Evolutionary conservation across 2,797 vertebrate species (phyloP), one percentile per base, ranked within the genome.

Genomic region (Cossypha niveicapilla): DNA sequence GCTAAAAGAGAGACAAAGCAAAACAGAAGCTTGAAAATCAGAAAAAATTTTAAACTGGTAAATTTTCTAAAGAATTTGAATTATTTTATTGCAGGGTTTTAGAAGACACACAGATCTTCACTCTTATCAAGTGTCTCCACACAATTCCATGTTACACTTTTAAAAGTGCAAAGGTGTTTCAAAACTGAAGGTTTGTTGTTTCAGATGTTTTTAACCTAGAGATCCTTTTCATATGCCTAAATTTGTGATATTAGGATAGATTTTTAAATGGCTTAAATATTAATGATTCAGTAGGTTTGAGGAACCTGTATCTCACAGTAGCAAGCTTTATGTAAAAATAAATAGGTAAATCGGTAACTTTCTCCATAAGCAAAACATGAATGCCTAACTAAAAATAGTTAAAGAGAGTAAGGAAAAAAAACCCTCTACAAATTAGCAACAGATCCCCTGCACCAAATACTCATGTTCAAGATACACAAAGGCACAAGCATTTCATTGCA

Each of bases 221-320:
- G 7, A 62, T 15, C 10, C 8, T 56, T 78, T 73, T 8, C 61
- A 89, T 13, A 18, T 6, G 53, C 4, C 18, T 37, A 22, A 6
- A 58, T 50, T 28, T 61, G 2, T 18, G 17, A 25, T 16, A 3
- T 21, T 51, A 7, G 53, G 74, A 45, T 0, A 79, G 28, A 34
- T 73, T 78, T 75, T 63, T 23, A 79, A 75, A 73, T 58, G 30
- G 32, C 37, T 79, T 74, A 85, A 66, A 34, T 63, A 30, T 39
- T 35, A 82, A 67, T 87, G 86, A 94, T 86, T 87, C 84, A 87
- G 91, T 89, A 93, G 18, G 74, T 79, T 92, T 93, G 8, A 35
- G 35, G 27, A 76, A 67, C n/a, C 25, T 25, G 37, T 56, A 23
- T 27, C 11, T 42, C 60, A 28, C 8, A 66, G 8, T 6, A 72